Evolutionary conservation across 2,797 vertebrate species (phyloP).

Genomic region (Myotis daubentonii): DNA sequence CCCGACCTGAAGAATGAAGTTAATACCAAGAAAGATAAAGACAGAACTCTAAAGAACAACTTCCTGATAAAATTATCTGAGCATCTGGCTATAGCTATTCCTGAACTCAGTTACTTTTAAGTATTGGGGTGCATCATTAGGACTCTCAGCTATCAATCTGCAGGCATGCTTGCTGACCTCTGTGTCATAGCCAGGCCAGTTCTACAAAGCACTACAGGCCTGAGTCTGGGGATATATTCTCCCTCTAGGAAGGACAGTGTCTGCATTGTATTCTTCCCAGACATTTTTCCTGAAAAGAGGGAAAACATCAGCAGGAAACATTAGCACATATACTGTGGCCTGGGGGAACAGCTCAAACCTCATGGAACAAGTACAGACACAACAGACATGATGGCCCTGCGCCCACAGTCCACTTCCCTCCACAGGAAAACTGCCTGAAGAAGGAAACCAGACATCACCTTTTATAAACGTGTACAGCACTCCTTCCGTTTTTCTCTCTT

Average conservation of each 20-base stretch:
- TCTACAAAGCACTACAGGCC: background rate
- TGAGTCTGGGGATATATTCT: background rate
- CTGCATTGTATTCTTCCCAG: background rate
- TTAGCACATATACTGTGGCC: background rate
- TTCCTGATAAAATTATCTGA: background rate
- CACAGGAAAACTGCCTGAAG: background rate
- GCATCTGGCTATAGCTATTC: background rate
- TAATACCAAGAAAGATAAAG: background rate
- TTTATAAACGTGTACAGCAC: background rate
- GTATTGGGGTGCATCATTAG: background rate
- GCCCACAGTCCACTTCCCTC: background rate
- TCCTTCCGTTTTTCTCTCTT: background rate
- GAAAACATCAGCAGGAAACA: background rate
- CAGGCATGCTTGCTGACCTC: background rate
- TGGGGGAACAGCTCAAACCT: background rate
- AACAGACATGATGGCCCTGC: background rate
- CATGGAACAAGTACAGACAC: background rate
- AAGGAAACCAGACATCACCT: background rate
- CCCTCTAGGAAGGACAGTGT: background rate
- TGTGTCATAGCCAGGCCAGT: background rate
- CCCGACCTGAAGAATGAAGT: background rate
- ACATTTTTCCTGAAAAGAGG: constrained; percentile 21
- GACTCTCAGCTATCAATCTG: background rate
- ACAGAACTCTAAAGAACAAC: background rate
- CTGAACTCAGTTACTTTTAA: background rate